phyloP scores from a whole-genome alignment of 2,113 vertebrate genomes.

The Forbesichthys papilliferus region DNA sequence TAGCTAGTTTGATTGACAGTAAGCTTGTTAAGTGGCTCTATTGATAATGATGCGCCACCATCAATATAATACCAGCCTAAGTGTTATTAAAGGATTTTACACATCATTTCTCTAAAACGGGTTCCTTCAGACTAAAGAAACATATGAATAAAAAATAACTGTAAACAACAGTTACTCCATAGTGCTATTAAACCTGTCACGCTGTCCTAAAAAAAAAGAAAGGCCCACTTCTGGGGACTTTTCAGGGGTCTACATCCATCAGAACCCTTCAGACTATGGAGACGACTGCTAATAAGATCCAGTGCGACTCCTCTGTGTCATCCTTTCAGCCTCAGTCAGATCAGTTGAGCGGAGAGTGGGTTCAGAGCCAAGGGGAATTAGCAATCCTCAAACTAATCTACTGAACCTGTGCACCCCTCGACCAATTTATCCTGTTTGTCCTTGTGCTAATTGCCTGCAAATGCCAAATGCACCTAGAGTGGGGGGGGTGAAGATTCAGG shows the following conservation, averaged over 20 bases:
- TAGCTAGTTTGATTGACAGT: conserved; percentile 53
- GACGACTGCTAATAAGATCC: conserved; percentile 33
- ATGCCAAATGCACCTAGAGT: conserved; percentile 61
- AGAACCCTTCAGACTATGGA: conserved; percentile 31
- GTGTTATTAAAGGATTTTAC: conserved; percentile 48
- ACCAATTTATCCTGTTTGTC: conserved; percentile 73
- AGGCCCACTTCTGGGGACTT: background rate
- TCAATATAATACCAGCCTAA: conserved; percentile 45
- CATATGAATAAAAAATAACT: conserved; percentile 49
- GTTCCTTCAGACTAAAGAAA: conserved; percentile 49
- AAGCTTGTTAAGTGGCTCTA: conserved; percentile 43
- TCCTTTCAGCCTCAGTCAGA: conserved; percentile 48
- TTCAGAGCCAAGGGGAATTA: conserved; percentile 61
- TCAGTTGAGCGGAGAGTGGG: conserved; percentile 33
- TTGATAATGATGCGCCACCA: conserved; percentile 36
- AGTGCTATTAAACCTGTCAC: conserved; percentile 40
- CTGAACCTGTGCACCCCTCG: conserved; percentile 57
- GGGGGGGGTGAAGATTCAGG: conserved; percentile 43
- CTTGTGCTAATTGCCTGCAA: conserved; percentile 68
- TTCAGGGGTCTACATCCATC: conserved; percentile 26
- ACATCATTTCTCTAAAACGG: conserved; percentile 59
- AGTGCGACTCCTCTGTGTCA: conserved; percentile 53
- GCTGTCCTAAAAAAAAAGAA: conserved; percentile 1
- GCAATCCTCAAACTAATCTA: conserved; percentile 66
- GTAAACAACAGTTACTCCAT: conserved; percentile 31